Evolutionary conservation across 2,797 vertebrate species (phyloP).

Genomic region (Xenentodon cancila): DNA sequence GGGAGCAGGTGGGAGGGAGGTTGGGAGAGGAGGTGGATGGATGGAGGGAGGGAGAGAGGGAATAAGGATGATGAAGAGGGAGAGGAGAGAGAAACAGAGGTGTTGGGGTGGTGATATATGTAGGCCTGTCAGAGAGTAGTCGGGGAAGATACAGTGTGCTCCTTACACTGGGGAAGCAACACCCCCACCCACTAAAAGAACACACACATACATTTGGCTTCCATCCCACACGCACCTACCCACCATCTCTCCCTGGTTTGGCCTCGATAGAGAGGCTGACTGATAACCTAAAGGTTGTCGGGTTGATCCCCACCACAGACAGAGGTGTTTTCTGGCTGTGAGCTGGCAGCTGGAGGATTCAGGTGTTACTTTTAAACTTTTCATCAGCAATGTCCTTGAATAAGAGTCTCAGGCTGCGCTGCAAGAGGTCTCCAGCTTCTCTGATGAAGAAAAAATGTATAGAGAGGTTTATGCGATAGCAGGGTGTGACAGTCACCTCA

Average conservation of each 20-base stretch:
- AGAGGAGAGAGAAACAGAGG: conserved; percentile 81
- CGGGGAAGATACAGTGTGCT: conserved; percentile 84
- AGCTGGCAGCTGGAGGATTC: conserved; percentile 74
- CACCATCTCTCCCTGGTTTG: conserved; percentile 67
- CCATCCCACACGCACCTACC: conserved; percentile 63
- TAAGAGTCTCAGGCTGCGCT: conserved; percentile 68
- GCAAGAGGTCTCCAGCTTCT: conserved; percentile 62
- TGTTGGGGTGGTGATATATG: conserved; percentile 87
- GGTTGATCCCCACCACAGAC: conserved; percentile 77
- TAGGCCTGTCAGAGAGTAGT: conserved; percentile 84
- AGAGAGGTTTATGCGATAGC: conserved; percentile 19
- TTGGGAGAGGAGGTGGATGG: conserved; percentile 67
- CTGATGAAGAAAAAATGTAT: conserved; percentile 69
- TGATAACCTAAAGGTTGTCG: conserved; percentile 80
- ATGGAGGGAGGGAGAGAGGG: conserved; percentile 78
- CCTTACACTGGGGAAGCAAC: conserved; percentile 82
- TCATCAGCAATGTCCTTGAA: conserved; percentile 75
- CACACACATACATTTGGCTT: conserved; percentile 68
- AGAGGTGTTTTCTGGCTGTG: conserved; percentile 73
- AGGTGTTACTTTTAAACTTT: conserved; percentile 73
- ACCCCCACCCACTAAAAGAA: conserved; percentile 70
- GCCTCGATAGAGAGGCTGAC: conserved; percentile 75
- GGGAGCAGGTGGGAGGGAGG: conserved; percentile 69
- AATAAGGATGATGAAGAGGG: conserved; percentile 82
- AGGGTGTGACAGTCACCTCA: conserved; percentile 1